Evolutionary conservation across 2,888 invertebrate genomes (phyloP).

Genomic region (Callyntrura sp.): DNA sequence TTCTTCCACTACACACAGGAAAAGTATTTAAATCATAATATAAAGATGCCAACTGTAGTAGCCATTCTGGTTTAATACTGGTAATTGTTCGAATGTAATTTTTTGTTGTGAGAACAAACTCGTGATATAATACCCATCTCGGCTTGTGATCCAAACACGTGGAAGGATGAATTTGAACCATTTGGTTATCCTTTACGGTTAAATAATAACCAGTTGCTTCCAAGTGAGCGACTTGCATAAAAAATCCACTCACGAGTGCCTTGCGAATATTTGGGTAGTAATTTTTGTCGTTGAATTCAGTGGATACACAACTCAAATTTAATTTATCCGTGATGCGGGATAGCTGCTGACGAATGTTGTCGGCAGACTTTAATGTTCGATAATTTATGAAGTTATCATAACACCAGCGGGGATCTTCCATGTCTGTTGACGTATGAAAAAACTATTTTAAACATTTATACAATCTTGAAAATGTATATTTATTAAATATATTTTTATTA

Average conservation of each 20-base stretch:
- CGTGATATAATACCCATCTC: conserved; percentile 91
- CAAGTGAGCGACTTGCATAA: conserved; percentile 99
- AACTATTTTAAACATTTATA: no score
- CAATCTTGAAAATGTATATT: no score
- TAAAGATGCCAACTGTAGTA: conserved; percentile 96
- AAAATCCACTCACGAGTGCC: conserved; percentile 92
- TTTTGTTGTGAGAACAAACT: conserved; percentile 92
- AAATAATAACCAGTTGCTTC: conserved; percentile 97
- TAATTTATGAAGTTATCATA: conserved; percentile 99
- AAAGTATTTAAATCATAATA: no score
- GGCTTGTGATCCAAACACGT: conserved; percentile 90
- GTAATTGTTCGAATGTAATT: conserved; percentile 96
- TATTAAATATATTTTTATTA: no score
- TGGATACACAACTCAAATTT: no score
- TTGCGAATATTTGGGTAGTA: conserved; percentile 98
- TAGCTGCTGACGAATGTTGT: conserved; percentile 98
- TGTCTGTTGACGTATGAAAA: no score
- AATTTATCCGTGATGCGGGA: conserved; percentile 99
- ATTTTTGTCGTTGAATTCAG: no score
- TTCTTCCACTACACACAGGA: no score
- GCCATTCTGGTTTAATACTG: conserved; percentile 93
- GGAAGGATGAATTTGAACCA: conserved; percentile 98
- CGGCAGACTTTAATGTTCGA: conserved; percentile 97
- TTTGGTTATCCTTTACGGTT: conserved; percentile 90
- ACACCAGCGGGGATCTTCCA: conserved; percentile 99